Percentiles rank a stretch among this genome's conserved stretches.
phyloP scores from a whole-genome alignment of 2,113 vertebrate species.

The Hassar affinis region DNA sequence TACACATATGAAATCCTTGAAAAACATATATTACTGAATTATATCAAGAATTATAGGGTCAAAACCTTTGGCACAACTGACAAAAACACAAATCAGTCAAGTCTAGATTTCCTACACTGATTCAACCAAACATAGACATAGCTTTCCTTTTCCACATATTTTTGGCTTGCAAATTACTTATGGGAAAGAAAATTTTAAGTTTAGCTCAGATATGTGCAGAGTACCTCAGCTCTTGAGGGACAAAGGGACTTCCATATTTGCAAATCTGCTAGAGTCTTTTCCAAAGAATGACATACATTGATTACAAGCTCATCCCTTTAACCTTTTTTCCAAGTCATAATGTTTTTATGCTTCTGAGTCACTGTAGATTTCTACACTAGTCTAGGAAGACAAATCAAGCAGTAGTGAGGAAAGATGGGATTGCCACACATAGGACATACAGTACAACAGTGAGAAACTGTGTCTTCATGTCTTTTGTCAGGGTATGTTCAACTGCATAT shows the following conservation, averaged over 20 bases:
- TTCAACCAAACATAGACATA: conserved; percentile 66
- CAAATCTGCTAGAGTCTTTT: conserved; percentile 25
- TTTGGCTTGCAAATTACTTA: conserved; percentile 78
- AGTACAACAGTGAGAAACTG: not conserved
- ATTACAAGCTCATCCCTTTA: conserved; percentile 52
- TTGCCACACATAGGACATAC: not conserved
- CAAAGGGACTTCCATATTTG: conserved; percentile 41
- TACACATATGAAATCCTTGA: conserved; percentile 58
- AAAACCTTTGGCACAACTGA: conserved; percentile 69
- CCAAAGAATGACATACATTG: conserved; percentile 34
- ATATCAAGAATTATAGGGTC: conserved; percentile 64
- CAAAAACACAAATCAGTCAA: conserved; percentile 69
- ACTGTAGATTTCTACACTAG: conserved; percentile 6
- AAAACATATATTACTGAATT: conserved; percentile 63
- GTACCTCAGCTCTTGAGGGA: conserved; percentile 43
- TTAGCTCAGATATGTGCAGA: conserved; percentile 69
- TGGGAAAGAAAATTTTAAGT: conserved; percentile 73
- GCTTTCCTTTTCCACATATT: conserved; percentile 74
- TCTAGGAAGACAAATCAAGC: not conserved
- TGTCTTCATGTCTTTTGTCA: not conserved
- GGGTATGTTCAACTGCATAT: not conserved
- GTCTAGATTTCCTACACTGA: conserved; percentile 65
- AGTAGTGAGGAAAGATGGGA: not conserved
- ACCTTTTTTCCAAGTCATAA: conserved; percentile 34
- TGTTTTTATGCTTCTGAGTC: conserved; percentile 37